Evolutionary conservation across 2,113 vertebrate species (phyloP), one percentile per base, ranked within the genome.

Genomic region (Amphiprion ocellaris): DNA sequence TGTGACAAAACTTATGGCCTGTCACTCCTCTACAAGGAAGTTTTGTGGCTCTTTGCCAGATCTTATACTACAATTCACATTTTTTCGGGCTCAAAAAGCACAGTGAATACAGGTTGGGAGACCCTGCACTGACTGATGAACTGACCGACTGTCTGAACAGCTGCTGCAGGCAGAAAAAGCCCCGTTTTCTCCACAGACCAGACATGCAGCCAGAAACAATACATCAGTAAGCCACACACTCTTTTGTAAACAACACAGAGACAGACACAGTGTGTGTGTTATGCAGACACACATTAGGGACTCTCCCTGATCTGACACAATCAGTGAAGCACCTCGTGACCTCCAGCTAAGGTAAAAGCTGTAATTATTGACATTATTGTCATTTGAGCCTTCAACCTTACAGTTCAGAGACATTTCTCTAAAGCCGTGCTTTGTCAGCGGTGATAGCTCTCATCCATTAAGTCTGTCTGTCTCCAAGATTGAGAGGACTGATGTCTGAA

Each of bases 341-440:
- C 77, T 78, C 30, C 61, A 53, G 4, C 63, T 53, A n/a, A 58
- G 58, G 10, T 79, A 69, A 82, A 61, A 87, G 61, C 89, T 41
- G 55, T 33, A 81, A 59, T 87, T 83, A 78, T 41, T 37, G 55
- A 55, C 54, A 59, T 74, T 58, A 66, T 66, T 49, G 69, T 78
- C 65, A 73, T 61, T 66, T 21, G 10, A 63, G 72, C 53, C 39
- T 39, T 62, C 62, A 60, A 0, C 54, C 50, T 63, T 19, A 17
- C 39, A 59, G 28, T 61, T 75, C 26, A 46, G 41, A 83, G 71
- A n/a, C 56, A 21, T 78, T 81, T 78, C 26, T 80, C 65, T 56
- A 21, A 44, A 66, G 8, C 71, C 2, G 7, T 11, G 59, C 65
- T 55, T 69, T 62, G 63, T 81, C 79, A 70, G 78, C 28, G 10